Evolutionary conservation across 2,888 invertebrate species (phyloP), one percentile per base, ranked within the genome.

Genomic region (Entomobrya proxima): DNA sequence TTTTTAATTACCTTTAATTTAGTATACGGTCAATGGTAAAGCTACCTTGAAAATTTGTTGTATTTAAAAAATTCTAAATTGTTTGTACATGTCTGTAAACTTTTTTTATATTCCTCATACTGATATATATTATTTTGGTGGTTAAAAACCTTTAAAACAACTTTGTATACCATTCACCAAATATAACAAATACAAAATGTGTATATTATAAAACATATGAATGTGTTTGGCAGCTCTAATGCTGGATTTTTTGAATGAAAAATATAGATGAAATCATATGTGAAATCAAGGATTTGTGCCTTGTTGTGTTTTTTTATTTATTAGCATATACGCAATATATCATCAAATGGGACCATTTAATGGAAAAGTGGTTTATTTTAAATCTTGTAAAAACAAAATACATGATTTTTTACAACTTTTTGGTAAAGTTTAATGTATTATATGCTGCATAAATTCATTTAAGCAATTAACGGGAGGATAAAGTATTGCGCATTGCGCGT

Each of bases 141-240:
- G 64, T 47, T 13, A 27, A 35, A 24, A 44, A 55, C 24, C n/a
- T 61, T 67, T 11, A 64, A 76, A 67, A 35, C 44, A 85, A 72
- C 78, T 85, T 85, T 85, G 85, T 85, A 85, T 85, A 85, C 85
- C 78, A 85, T 72, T 78, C 72, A 78, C 85, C 78, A n/a, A n/a
- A n/a, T 52, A 78, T 64, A 77, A 30, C 2, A 13, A 40, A 37
- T 37, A 69, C 64, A 55, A 77, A 78, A 40, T 24, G 50, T 37
- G 40, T 32, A 61, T 52, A 67, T 35, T 77, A 47, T 76, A 27
- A 58, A 78, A 15, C 75, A 75, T 37, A n/a, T 72, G 74, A 50
- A 77, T 77, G 61, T 30, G 72, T 69, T 85, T 72, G 24, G 15
- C 78, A 84, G 84, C 72, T 78, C 30, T 44, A 44, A 32, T 44